Base-by-base conservation (phyloP, 2,888 invertebrate genomes). In the Ametastegia equiseti region DNA sequence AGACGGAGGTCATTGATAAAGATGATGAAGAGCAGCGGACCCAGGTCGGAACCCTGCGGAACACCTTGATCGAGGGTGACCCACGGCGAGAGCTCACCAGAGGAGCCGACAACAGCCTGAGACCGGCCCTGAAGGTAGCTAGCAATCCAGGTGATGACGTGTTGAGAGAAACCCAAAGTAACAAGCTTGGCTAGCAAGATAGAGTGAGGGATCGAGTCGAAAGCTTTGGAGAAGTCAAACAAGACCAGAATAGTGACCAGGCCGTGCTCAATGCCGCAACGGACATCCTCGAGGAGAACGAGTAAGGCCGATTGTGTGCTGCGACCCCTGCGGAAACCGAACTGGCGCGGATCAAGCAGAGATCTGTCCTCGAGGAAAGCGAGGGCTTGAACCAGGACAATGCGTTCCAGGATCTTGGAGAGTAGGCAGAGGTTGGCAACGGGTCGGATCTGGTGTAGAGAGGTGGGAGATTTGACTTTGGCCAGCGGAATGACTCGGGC, bases 21-120 rank as follows among this genome's bases (percentile, higher is more conserved):
- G 6, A 69, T 13, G 2, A 47, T 15, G 13, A 82, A 81, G 0
- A 82, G 71, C 3, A 82, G 27, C 2, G 81, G 77, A 2, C 82
- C 71, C 39, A 77, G 60, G 27, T 78, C 79, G 7, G 78, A 82
- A 0, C 80, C 69, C 23, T 82, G 82, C 0, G 81, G 81, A 3
- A 82, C 80, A 0, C 78, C 81, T 7, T 39, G 47, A 19, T 82
- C 50, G 7, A 69, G 67, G 0, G 54, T 15, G 2, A 45, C 9
- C 50, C 42, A 82, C 36, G 67, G 39, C 2, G 67, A 42, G 5
- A 67, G 7, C 23, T 42, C 67, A 0, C n/a, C 67, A 1, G 36
- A 1, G 1, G 67, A 13, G 4, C 67, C 15, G 1, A 39, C 23
- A 9, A 67, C 67, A 0, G 39, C 39, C 42, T 67, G 39, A 1